Percentiles rank a stretch among this genome's conserved stretches.
Evolutionary conservation across 2,113 vertebrate genomes (phyloP).

Genomic region (Piprites chloris): DNA sequence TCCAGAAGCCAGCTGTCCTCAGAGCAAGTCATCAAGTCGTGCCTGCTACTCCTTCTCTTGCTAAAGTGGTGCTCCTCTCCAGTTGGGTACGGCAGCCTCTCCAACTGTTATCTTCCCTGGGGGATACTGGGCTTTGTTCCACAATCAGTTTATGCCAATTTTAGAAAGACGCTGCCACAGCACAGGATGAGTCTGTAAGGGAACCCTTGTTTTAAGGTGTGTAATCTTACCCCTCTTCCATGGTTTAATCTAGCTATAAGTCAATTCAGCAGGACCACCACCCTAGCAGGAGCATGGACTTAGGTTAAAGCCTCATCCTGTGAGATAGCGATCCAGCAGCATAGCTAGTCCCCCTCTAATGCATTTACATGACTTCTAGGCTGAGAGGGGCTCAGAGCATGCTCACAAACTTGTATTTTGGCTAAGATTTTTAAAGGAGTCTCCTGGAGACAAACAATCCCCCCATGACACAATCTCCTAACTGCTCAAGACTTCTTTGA

Average conservation of each 20-base stretch:
- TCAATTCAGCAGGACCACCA: neutral
- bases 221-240: neutral
- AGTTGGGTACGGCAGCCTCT: neutral
- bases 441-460: neutral
- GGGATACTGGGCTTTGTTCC: neutral
- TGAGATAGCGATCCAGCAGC: neutral
- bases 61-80: neutral
- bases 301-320: neutral
- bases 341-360: neutral
- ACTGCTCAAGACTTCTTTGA: neutral
- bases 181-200: neutral
- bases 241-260: neutral
- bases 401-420: neutral
- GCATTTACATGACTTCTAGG: accelerated
- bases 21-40: too few relatives aligned
- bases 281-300: neutral
- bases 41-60: neutral
- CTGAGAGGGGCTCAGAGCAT: accelerated
- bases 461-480: neutral
- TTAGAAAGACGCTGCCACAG: neutral
- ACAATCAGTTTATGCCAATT: neutral
- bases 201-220: neutral
- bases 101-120: neutral
- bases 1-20: too few relatives aligned
- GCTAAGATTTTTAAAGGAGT: neutral